A percentile compares a stretch with the other conserved stretches of the same genome.
Evolutionary conservation across 2,888 invertebrate species (phyloP).

Genomic region (Prosapia bicincta): DNA sequence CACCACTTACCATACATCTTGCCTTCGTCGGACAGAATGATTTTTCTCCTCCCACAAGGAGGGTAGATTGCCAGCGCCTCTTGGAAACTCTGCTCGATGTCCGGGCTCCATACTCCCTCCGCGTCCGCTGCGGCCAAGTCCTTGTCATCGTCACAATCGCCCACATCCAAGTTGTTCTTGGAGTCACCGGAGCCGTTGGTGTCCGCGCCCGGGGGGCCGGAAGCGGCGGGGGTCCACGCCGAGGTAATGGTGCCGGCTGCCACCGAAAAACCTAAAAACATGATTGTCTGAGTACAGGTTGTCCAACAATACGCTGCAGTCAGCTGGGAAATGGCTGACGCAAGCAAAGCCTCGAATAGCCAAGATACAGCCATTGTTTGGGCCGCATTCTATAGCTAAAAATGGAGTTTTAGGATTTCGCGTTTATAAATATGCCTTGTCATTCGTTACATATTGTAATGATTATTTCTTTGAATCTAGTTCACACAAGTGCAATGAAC

Average conservation of each 20-base stretch:
- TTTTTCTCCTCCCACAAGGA: constrained; percentile 98
- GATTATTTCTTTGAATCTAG: background rate
- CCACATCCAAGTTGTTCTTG: constrained; percentile 74
- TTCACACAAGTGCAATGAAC: background rate
- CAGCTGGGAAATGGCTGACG: background rate
- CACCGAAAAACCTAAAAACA: constrained; percentile 33
- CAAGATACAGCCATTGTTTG: background rate
- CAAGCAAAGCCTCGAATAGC: background rate
- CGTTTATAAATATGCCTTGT: background rate
- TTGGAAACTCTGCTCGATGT: constrained; percentile 99
- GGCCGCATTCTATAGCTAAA: background rate
- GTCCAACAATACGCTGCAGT: background rate
- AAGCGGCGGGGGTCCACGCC: constrained; percentile 90
- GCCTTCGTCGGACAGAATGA: constrained; percentile 99
- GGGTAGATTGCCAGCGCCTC: constrained; percentile 99
- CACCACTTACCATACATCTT: constrained; percentile 99
- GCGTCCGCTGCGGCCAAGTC: constrained; percentile 95
- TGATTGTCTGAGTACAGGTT: background rate
- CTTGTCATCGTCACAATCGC: constrained; percentile 87
- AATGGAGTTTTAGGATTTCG: background rate
- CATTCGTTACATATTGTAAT: background rate
- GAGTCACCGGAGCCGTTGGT: constrained; percentile 70
- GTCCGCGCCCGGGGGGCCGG: constrained; percentile 84
- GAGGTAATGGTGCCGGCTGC: constrained; percentile 86
- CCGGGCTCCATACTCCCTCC: constrained; percentile 99